A percentile compares a stretch with the other conserved stretches of the same genome.
Evolutionary conservation across 1,140 invertebrate species (phyloP).

Genomic region (Leptinotarsa lineolata): DNA sequence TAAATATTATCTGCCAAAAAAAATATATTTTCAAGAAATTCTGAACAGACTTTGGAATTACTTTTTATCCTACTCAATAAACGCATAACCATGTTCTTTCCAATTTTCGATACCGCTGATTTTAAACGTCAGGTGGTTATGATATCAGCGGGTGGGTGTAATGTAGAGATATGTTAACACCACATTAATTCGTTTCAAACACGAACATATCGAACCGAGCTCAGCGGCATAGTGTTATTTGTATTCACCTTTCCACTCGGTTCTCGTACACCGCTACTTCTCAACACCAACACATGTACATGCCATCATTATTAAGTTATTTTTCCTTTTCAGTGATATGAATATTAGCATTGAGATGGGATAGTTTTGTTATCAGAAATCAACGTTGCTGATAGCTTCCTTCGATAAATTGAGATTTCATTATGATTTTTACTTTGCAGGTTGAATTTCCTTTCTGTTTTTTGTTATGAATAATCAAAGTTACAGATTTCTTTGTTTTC

Average conservation of each 20-base stretch:
- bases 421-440: too few species aligned
- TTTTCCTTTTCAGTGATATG: too few species aligned
- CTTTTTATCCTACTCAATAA: background rate
- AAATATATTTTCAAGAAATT: too few species aligned
- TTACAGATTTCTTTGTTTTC: too few species aligned
- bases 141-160: slow-evolving; percentile 33
- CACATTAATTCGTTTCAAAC: slow-evolving; percentile 38
- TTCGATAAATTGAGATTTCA: too few species aligned
- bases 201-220: slow-evolving; percentile 33
- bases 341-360: too few species aligned
- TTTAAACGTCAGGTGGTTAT: slow-evolving; percentile 39
- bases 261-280: slow-evolving; percentile 23
- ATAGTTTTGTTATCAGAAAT: too few species aligned
- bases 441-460: too few species aligned
- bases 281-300: slow-evolving; percentile 33
- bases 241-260: slow-evolving; percentile 31
- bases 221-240: slow-evolving; percentile 9
- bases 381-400: too few species aligned
- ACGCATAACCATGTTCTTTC: background rate
- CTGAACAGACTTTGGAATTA: too few species aligned
- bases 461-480: too few species aligned
- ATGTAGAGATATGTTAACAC: slow-evolving; percentile 38
- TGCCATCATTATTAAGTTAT: slow-evolving; percentile 27
- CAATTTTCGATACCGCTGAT: slow-evolving; percentile 31
- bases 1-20: too few species aligned